Evolutionary conservation across 2,888 invertebrate genomes (phyloP).

Genomic region (Caenorhabditis sp.): DNA sequence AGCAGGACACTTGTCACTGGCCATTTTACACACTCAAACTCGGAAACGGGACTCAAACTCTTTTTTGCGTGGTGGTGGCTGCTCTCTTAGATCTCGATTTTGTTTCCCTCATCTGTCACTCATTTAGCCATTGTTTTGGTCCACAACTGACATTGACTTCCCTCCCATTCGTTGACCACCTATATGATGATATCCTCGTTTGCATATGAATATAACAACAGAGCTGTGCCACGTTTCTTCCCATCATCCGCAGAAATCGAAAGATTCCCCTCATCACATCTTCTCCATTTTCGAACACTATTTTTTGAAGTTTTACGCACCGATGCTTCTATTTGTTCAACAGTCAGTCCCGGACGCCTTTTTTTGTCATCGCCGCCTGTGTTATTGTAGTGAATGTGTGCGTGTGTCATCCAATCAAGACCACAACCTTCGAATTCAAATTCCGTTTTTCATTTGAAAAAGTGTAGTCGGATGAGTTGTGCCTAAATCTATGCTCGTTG

Average conservation of each 20-base stretch:
- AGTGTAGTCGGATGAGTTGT: not conserved
- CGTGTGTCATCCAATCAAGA: slow-evolving; percentile 46
- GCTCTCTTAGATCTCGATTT: slow-evolving; percentile 25
- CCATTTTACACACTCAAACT: slow-evolving; percentile 63
- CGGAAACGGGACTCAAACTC: slow-evolving; percentile 50
- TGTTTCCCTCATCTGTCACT: slow-evolving; percentile 56
- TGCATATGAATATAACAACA: slow-evolving; percentile 29
- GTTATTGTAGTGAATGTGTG: slow-evolving; percentile 37
- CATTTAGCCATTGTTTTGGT: slow-evolving; percentile 51
- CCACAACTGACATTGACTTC: slow-evolving; percentile 16
- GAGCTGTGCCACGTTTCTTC: not conserved
- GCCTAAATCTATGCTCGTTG: not conserved
- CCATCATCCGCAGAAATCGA: not conserved
- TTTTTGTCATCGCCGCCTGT: slow-evolving; percentile 47
- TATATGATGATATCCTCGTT: slow-evolving; percentile 13
- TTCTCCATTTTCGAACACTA: slow-evolving; percentile 11
- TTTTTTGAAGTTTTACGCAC: slow-evolving; percentile 34
- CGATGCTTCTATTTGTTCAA: slow-evolving; percentile 54
- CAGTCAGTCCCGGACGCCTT: slow-evolving; percentile 51
- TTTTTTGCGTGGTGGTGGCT: slow-evolving; percentile 22
- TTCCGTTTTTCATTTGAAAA: slow-evolving; percentile 22
- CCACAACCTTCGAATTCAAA: slow-evolving; percentile 34
- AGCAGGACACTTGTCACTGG: slow-evolving; percentile 51
- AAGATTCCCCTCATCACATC: not conserved
- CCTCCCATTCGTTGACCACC: slow-evolving; percentile 8